Percentiles rank a stretch among this genome's conserved stretches.
Conservation (phyloP, 2,888 invertebrate species). For the Corbicula japonica region DNA sequence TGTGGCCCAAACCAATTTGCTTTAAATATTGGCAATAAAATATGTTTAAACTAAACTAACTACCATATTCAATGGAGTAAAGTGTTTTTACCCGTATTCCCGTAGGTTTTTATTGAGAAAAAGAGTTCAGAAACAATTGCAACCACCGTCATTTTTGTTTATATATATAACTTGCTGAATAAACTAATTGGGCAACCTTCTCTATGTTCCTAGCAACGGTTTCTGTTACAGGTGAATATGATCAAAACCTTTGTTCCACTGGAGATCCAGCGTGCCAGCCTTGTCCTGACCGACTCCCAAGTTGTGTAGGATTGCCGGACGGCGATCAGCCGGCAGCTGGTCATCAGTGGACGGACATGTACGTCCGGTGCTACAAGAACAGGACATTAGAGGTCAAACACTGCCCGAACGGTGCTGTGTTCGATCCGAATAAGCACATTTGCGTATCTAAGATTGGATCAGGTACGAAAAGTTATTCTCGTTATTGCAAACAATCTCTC, state of each 20-base stretch:
- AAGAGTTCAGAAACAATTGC: no score
- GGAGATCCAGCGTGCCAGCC: conserved; percentile 49
- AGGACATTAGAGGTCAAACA: conserved; percentile 61
- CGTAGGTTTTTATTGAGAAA: no score
- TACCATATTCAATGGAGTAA: no score
- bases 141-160: no score
- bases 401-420: conserved; percentile 62
- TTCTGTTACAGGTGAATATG: conserved; percentile 64
- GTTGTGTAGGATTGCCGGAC: conserved; percentile 60
- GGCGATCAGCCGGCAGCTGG: conserved; percentile 58
- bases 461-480: no score
- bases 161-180: neutral
- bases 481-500: no score
- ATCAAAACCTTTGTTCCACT: conserved; percentile 57
- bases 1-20: no score
- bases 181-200: no score
- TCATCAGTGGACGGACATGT: conserved; percentile 56
- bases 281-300: conserved; percentile 62
- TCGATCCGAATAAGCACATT: conserved; percentile 56
- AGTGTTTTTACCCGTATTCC: no score
- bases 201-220: no score
- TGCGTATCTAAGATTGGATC: conserved; percentile 63
- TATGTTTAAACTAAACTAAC: no score
- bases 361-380: conserved; percentile 66
- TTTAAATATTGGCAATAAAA: no score